These are phyloP conservation scores for Hydrophis major DNA, from an alignment of 2,797 vertebrate genomes.

Conservation along the genomic window DNA sequence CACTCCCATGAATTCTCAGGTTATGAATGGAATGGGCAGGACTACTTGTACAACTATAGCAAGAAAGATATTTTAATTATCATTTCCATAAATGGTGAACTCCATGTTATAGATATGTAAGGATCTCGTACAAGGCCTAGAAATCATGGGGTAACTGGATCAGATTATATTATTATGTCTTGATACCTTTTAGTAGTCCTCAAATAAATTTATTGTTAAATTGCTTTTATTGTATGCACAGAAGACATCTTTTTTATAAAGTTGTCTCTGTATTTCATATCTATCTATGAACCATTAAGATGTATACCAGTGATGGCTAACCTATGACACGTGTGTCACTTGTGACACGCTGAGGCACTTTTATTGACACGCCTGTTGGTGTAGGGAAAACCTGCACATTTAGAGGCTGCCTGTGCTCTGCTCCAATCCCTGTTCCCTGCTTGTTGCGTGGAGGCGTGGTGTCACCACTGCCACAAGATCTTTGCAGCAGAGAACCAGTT, in stretches of 20 bases:
- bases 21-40: no score
- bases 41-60: neutral
- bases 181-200: neutral
- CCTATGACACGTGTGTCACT: no score
- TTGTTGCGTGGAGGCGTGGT: no score
- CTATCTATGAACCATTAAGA: neutral
- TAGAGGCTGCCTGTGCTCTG: no score
- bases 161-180: neutral
- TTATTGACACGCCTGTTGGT: no score
- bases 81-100: neutral
- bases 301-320: no score
- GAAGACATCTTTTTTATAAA: neutral
- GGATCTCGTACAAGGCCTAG: neutral
- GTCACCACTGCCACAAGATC: no score
- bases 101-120: neutral
- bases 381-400: no score
- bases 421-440: no score
- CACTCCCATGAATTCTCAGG: no score
- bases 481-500: no score
- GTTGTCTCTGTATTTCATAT: neutral
- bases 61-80: neutral
- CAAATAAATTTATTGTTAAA: neutral
- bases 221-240: neutral
- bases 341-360: no score
- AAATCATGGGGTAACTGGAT: neutral